phyloP scores from a whole-genome alignment of 2,888 invertebrate species.

The Agriopis leucophaearia region DNA sequence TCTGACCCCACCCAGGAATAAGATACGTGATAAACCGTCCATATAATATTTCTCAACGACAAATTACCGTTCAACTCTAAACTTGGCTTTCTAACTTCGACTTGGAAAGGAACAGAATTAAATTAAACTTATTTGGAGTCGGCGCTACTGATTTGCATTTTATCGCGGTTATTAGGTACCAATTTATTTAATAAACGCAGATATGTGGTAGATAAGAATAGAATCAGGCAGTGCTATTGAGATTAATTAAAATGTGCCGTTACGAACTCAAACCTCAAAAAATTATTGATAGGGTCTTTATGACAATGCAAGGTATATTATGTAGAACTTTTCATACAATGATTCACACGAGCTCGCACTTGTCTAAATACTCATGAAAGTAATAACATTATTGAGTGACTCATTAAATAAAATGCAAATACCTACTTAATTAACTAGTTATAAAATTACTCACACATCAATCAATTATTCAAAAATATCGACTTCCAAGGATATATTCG shows the following conservation, averaged over 20 bases:
- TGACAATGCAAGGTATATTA: not conserved
- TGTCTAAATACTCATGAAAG: not conserved
- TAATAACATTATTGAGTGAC: slow-evolving; percentile 1
- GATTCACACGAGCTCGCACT: not conserved
- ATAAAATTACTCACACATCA: not conserved
- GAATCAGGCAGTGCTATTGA: not conserved
- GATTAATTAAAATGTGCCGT: not conserved
- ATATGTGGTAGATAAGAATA: not conserved
- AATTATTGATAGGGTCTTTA: not conserved
- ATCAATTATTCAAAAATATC: not conserved
- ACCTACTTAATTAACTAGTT: not conserved
- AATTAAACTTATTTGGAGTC: slow-evolving; percentile 17
- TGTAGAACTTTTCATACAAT: not conserved
- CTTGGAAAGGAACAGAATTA: slow-evolving; percentile 11
- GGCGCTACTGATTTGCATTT: slow-evolving; percentile 25
- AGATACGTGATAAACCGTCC: slow-evolving; percentile 43
- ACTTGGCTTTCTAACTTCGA: slow-evolving; percentile 11
- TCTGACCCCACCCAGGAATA: slow-evolving; percentile 42
- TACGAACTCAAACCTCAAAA: not conserved
- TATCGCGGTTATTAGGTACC: slow-evolving; percentile 9
- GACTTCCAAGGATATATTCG: not conserved
- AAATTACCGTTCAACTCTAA: slow-evolving; percentile 34
- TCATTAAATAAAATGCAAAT: not conserved
- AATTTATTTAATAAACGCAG: slow-evolving; percentile 9
- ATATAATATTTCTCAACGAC: slow-evolving; percentile 38